Conservation (phyloP, 2,113 vertebrate genomes). For the Papio anubis region DNA sequence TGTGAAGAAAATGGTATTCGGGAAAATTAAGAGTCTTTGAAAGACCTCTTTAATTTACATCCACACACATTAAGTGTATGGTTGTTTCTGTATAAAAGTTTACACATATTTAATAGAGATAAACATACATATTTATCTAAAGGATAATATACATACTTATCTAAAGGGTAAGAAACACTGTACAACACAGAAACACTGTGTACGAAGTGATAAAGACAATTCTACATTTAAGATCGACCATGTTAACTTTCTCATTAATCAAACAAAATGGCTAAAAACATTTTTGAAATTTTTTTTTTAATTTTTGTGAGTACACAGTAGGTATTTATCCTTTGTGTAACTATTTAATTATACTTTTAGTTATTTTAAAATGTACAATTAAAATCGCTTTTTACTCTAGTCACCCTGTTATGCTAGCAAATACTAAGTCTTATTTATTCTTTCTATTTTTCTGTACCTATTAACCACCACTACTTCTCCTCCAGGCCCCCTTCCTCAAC, state of each 20-base stretch:
- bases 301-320: no score
- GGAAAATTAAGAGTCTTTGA: not conserved
- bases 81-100: not conserved
- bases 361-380: no score
- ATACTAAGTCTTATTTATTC: no score
- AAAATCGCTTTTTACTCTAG: no score
- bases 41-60: constrained; percentile 13
- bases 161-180: not conserved
- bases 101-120: not conserved
- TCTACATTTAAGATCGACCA: not conserved
- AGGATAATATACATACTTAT: not conserved
- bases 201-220: not conserved
- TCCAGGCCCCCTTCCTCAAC: no score
- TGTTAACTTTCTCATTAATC: not conserved
- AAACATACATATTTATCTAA: not conserved
- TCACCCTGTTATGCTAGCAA: no score
- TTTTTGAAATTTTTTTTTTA: not conserved
- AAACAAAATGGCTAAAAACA: constrained; percentile 42
- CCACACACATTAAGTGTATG: not conserved
- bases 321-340: no score
- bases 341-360: no score
- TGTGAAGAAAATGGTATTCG: not conserved
- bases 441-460: no score
- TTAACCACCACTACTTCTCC: no score
- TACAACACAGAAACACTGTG: not conserved